Conservation (phyloP, 23 tunicate species). For the Botrylloides violaceus region DNA sequence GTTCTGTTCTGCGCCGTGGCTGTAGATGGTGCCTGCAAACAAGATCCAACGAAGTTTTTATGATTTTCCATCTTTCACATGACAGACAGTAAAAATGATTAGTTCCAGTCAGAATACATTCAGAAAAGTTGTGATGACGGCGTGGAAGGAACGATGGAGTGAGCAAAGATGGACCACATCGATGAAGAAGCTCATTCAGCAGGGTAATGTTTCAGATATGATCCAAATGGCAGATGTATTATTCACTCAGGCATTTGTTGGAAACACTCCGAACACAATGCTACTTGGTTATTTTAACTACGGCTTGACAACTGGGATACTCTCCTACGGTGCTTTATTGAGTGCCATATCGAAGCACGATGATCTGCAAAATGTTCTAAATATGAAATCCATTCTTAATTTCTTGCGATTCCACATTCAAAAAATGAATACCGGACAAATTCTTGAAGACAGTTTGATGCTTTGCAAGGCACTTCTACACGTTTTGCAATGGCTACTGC, state of each 20-base stretch:
- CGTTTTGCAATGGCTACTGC: constrained; percentile 67
- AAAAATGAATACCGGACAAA: constrained; percentile 21
- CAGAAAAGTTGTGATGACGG: constrained; percentile 49
- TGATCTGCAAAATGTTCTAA: constrained; percentile 50
- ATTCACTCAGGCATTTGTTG: constrained; percentile 74
- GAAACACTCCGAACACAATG: constrained; percentile 56
- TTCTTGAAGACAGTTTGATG: constrained; percentile 67
- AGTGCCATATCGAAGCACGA: constrained; percentile 83
- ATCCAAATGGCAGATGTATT: constrained; percentile 72
- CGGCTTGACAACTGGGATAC: constrained; percentile 37
- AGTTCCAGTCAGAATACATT: constrained; percentile 16
- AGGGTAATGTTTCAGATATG: constrained; percentile 40
- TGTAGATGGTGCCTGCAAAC: too few species aligned
- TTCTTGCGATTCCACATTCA: constrained; percentile 28
- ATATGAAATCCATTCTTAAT: constrained; percentile 43
- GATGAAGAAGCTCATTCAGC: constrained; percentile 33
- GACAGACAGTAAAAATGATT: not conserved
- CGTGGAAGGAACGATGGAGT: constrained; percentile 82
- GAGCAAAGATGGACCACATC: constrained; percentile 72
- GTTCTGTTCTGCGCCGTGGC: too few species aligned
- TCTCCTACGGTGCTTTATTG: constrained; percentile 76
- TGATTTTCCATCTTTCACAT: too few species aligned
- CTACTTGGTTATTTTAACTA: constrained; percentile 40
- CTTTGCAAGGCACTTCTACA: constrained; percentile 60
- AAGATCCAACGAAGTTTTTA: too few species aligned